These are phyloP conservation scores for Leontocebus nigricollis DNA, from an alignment of 2,797 vertebrate genomes.

Conservation along the genomic window DNA sequence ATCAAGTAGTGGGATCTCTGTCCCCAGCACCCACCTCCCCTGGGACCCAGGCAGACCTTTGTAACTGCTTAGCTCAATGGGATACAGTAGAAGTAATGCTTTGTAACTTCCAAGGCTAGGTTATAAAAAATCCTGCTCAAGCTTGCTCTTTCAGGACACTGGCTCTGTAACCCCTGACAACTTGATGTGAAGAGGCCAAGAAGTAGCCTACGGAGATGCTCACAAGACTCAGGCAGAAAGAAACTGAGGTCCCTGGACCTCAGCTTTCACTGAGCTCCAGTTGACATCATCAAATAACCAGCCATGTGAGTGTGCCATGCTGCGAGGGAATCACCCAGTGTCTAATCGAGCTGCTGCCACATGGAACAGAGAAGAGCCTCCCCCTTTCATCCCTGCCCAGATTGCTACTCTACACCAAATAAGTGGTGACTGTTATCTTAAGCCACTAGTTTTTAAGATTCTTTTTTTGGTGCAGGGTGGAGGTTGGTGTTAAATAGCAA, in stretches of 20 bases:
- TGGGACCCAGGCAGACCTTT: not conserved
- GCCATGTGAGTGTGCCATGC: not conserved
- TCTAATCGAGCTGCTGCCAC: not conserved
- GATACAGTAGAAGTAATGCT: not conserved
- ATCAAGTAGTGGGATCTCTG: not conserved
- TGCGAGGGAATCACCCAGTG: not conserved
- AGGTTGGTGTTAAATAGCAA: not conserved
- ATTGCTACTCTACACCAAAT: not conserved
- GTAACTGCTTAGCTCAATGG: not conserved
- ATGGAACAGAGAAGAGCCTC: not conserved
- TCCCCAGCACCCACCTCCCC: not conserved
- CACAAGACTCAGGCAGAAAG: not conserved
- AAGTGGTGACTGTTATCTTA: not conserved
- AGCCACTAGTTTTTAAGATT: not conserved
- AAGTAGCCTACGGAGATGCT: not conserved
- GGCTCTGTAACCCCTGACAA: not conserved
- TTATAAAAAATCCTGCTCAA: not conserved
- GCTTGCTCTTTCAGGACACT: not conserved
- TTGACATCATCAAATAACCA: not conserved
- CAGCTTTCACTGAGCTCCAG: not conserved
- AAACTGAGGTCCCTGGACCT: not conserved
- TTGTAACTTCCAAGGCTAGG: not conserved
- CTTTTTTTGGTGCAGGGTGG: not conserved
- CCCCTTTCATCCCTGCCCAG: not conserved
- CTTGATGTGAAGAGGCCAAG: not conserved